phyloP scores from a whole-genome alignment of 2,797 vertebrate genomes.

The Pygocentrus nattereri region DNA sequence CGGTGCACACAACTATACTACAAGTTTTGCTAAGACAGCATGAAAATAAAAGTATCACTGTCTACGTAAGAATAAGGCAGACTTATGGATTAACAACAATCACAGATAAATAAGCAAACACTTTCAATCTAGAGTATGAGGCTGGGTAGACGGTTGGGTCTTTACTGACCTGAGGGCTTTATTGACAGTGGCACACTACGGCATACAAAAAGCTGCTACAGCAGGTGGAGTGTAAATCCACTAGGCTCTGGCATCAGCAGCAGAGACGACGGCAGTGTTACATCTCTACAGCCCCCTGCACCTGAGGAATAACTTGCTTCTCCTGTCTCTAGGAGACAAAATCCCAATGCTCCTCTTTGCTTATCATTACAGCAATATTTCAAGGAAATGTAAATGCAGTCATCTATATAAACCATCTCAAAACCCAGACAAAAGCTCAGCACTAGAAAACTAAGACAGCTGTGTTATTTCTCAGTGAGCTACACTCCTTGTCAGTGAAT shows the following conservation, averaged over 20 bases:
- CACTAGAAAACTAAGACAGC: slow-evolving; percentile 27
- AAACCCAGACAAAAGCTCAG: slow-evolving; percentile 29
- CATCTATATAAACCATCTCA: slow-evolving; percentile 51
- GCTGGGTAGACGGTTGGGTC: neutral
- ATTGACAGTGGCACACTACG: slow-evolving; percentile 5
- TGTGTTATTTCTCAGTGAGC: slow-evolving; percentile 33
- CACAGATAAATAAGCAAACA: neutral
- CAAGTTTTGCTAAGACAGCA: too few relatives aligned
- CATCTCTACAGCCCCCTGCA: slow-evolving; percentile 9
- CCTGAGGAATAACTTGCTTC: slow-evolving; percentile 37
- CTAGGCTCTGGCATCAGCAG: slow-evolving; percentile 17
- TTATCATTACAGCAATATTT: slow-evolving; percentile 57
- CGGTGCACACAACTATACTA: too few relatives aligned
- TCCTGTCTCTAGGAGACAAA: slow-evolving; percentile 52
- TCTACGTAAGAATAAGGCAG: too few relatives aligned
- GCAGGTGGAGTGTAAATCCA: slow-evolving; percentile 11
- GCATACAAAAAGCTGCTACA: slow-evolving; percentile 4
- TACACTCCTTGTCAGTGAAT: slow-evolving; percentile 7
- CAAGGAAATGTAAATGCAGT: slow-evolving; percentile 27
- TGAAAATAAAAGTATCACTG: too few relatives aligned
- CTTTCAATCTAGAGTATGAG: neutral
- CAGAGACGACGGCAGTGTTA: neutral
- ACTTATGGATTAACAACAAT: neutral
- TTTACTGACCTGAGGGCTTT: neutral
- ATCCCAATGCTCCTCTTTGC: slow-evolving; percentile 42